Base-by-base conservation (phyloP, 2,888 invertebrate genomes). In the Microchrysa polita region DNA sequence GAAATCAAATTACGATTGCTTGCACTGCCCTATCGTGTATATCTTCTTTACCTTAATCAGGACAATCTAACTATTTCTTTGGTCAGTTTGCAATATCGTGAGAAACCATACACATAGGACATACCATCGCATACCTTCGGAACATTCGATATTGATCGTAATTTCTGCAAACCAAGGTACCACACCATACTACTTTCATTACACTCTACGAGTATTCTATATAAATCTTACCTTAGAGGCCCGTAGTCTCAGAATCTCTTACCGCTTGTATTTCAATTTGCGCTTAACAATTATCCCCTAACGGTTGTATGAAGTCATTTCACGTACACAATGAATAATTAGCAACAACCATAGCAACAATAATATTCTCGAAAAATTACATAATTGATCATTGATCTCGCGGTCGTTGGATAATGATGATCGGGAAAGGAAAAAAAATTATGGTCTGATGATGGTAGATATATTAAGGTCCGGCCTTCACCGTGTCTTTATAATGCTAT, bases 341-440 rank as follows among this genome's bases (percentile, higher is more conserved):
- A n/a, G 10, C 48, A 48, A n/a, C 48, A 12, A 48, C 27, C 27
- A 34, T 7, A 48, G 42, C 14, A n/a, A 48, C 10, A 48, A 48
- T 48, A 48, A 10, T n/a, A 48, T 48, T 48, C 48, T n/a, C 48
- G 48, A n/a, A 55, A 55, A 55, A 55, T 55, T 55, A 55, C 55
- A 55, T 16, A 16, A 55, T 20, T 55, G 55, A 55, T 55, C 55
- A 55, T 16, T 55, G 55, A 55, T 55, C 55, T 55, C 18, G n/a
- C 18, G 10, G 55, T 16, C 9, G 2, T 22, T 55, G 5, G 55
- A 55, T 55, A 55, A 55, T 55, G 18, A 55, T 55, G 18, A 55
- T 55, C 55, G 18, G 55, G 5, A 55, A 22, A 20, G 18, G 55
- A 20, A n/a, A n/a, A n/a, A n/a, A n/a, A n/a, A n/a, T n/a, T n/a